A percentile compares a stretch with the other conserved stretches of the same genome.
Conservation (phyloP, 2,113 vertebrate species). For the Pteropus alecto region DNA sequence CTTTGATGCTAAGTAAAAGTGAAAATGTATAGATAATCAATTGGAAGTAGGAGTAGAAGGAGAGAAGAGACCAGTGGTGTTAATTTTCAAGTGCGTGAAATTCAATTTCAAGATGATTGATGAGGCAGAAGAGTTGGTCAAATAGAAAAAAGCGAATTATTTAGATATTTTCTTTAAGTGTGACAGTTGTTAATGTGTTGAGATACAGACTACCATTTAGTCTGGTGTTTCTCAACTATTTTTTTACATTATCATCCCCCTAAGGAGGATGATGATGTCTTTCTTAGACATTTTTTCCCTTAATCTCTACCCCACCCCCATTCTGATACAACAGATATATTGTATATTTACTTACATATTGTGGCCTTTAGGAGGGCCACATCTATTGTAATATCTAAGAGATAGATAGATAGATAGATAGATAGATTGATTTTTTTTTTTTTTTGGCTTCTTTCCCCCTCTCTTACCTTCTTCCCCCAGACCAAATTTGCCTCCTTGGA, state of each 20-base stretch:
- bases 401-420: background rate
- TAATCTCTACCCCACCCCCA: background rate
- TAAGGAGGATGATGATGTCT: background rate
- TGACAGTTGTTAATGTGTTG: background rate
- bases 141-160: background rate
- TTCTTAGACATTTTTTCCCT: background rate
- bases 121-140: background rate
- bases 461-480: background rate
- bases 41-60: background rate
- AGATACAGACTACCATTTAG: background rate
- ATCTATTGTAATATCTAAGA: background rate
- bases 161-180: background rate
- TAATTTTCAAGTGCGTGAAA: background rate
- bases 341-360: background rate
- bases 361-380: background rate
- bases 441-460: background rate
- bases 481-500: background rate
- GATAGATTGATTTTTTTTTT: background rate
- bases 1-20: background rate
- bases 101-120: background rate
- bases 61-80: background rate
- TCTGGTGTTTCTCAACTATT: background rate
- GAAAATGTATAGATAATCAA: background rate
- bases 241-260: background rate
- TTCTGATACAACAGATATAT: background rate